Base-by-base conservation (phyloP, 30 jellyfish, hydroid and myxozoan species). In the Hydractinia echinata region DNA sequence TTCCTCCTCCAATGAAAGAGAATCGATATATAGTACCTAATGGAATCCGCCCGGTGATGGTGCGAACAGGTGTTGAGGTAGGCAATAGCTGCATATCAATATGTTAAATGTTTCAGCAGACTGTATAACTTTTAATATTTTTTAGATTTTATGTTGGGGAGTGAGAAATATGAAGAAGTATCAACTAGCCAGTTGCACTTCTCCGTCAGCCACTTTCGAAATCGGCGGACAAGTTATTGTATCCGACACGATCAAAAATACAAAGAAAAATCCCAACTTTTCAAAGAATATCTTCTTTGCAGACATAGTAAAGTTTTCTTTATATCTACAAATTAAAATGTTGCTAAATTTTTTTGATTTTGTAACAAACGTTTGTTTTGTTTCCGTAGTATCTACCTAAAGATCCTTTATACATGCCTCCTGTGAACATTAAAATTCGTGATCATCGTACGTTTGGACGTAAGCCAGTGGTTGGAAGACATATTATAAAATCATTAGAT, bases 31-130 rank as follows among this genome's bases (percentile, higher is more conserved):
- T 87, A 55, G 98, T 92, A 13, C 98, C 98, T 15, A 92, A 84
- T 79, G 98, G 98, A 6, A 92, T 92, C 68, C 86, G 96, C 15
- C 98, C 98, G 60, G 98, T 92, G 21, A 87, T 92, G 96, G 98
- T 92, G 53, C 73, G 98, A 67, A 92, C 98, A 21, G 98, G 98
- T 14, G 84, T 92, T 70, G 98, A 92, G 95, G 98, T 87, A 51
- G 61, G 81, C 52, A 7, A 6, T 64, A 7, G 18, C 39, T 7
- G 0, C 16, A 58, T 2, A 11, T 1, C 69, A 13, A 16, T 6
- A 13, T n/a, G 10, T 64, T 64, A 6, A 51, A 7, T 64, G 18
- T 9, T 64, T 44, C 74, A 6, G 2, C 74, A n/a, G 6, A 7
- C 39, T 44, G 8, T 64, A 64, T 13, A 64, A 64, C 39, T 4